Evolutionary conservation across 2,113 vertebrate species (phyloP), one percentile per base, ranked within the genome.

Genomic region (Crotophaga sulcirostris): DNA sequence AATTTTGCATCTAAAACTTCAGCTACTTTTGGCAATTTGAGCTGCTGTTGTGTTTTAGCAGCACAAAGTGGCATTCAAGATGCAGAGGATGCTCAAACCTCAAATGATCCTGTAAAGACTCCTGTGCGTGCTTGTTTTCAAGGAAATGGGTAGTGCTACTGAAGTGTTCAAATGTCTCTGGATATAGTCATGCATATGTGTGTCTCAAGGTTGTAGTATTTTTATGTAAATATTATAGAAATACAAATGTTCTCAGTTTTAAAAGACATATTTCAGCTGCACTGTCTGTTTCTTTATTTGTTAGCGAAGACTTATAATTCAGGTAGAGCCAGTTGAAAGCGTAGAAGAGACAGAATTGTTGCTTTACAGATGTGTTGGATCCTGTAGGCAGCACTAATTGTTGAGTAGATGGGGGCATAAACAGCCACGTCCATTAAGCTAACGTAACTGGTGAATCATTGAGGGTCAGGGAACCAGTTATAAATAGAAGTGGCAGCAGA

Each of bases 401-500:
- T 10, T 17, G 54, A 38, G 33, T 18, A 31, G 52, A 52, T 38
- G 49, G 20, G 28, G n/a, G 19, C 36, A 69, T 8, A 63, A 66
- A 58, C 56, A 77, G 70, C 26, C 54, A 6, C 2, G 51, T 76
- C n/a, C 45, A 13, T 83, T 54, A 54, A 62, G 75, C 26, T 42
- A 45, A 51, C 4, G 2, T 54, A 64, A 80, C 26, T 51, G 42
- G 63, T 55, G 85, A 73, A 70, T 56, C 49, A 29, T 47, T 74
- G 66, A 81, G 86, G 84, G 49, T 58, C 49, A 66, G 31, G 34
- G 63, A 85, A 72, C 11, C 34, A 60, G 45, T 42, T 94, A 91
- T 82, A 95, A 94, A 94, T 72, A 93, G 84, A 73, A 87, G 31
- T 42, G 74, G 42, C 54, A 67, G 49, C 54, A 82, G 87, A 64